Percentiles rank a stretch among this genome's conserved stretches.
phyloP scores from a whole-genome alignment of 2,888 invertebrate species.

The Vannuccia rotundouncinata region DNA sequence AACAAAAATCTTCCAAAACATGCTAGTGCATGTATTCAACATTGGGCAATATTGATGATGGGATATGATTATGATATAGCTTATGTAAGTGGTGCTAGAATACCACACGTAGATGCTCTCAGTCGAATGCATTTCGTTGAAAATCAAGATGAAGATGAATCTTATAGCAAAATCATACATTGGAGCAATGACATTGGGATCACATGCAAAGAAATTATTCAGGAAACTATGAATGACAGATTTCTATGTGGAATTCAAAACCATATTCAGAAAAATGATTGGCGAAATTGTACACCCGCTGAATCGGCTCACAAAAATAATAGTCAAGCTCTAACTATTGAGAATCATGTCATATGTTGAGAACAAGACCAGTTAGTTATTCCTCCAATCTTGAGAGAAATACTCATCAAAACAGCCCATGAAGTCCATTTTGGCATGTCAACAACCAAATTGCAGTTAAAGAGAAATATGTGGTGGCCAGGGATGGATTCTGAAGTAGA shows the following conservation, averaged over 20 bases:
- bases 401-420: neutral
- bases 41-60: neutral
- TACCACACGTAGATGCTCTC: slow-evolving; percentile 7
- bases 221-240: neutral
- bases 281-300: neutral
- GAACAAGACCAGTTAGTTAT: slow-evolving; percentile 10
- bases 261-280: neutral
- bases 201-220: neutral
- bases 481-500: neutral
- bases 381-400: neutral
- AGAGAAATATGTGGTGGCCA: neutral
- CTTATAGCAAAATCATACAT: neutral
- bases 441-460: neutral
- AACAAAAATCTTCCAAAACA: neutral
- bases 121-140: neutral
- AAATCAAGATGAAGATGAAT: neutral
- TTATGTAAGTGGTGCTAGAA: neutral
- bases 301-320: neutral
- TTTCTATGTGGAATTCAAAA: neutral
- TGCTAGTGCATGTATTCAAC: neutral
- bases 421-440: slow-evolving; percentile 6
- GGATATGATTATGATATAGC: neutral
- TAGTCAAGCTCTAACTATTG: neutral
- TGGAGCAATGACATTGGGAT: neutral
- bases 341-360: neutral